These are phyloP conservation scores for Heliconius nattereri DNA, from an alignment of 1,140 invertebrate genomes.

Conservation along the genomic window DNA sequence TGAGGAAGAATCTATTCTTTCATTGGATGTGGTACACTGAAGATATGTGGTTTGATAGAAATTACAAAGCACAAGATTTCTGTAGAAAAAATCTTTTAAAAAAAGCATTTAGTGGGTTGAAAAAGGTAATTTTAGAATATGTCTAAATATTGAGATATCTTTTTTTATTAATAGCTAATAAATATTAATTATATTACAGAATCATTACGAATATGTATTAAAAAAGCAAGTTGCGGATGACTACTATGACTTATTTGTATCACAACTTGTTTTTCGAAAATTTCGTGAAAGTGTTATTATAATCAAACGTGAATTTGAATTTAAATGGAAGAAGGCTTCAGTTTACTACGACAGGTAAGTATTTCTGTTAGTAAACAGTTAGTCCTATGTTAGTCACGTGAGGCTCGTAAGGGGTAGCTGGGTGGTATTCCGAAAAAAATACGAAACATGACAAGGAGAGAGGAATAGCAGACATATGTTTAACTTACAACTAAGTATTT, in stretches of 20 bases:
- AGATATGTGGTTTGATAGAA: slow-evolving; percentile 74
- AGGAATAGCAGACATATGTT: no score
- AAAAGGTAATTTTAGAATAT: slow-evolving; percentile 57
- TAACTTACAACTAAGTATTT: no score
- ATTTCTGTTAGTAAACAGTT: no score
- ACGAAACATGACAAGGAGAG: no score
- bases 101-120: slow-evolving; percentile 63
- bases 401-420: no score
- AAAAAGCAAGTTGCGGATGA: slow-evolving; percentile 84
- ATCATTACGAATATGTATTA: slow-evolving; percentile 71
- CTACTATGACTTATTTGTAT: slow-evolving; percentile 82
- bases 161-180: no score
- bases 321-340: slow-evolving; percentile 78
- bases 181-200: slow-evolving; percentile 49
- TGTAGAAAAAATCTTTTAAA: slow-evolving; percentile 71
- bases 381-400: no score
- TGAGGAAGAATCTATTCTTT: slow-evolving; percentile 78
- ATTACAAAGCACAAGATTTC: slow-evolving; percentile 75
- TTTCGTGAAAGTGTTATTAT: slow-evolving; percentile 75
- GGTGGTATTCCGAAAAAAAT: no score
- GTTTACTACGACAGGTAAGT: slow-evolving; percentile 81
- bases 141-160: background rate
- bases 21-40: slow-evolving; percentile 79
- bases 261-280: slow-evolving; percentile 77
- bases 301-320: slow-evolving; percentile 70